These are phyloP conservation scores for Microctenopoma steveboyesi DNA, from an alignment of 2,797 vertebrate genomes.

Conservation along the genomic window DNA sequence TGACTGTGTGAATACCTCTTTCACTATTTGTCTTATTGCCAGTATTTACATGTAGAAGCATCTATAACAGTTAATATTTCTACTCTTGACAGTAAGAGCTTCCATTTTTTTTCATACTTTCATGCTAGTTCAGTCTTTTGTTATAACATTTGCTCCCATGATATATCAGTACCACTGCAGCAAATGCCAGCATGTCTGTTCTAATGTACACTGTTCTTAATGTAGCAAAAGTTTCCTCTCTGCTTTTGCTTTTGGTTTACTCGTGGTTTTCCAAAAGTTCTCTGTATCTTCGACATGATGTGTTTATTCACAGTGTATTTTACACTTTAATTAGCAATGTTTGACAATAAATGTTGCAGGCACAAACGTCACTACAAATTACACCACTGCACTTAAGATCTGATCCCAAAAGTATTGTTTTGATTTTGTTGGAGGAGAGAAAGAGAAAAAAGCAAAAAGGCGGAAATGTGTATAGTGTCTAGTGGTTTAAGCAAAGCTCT, in stretches of 20 bases:
- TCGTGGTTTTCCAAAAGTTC: background rate
- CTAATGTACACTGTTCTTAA: background rate
- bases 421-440: conserved; percentile 37
- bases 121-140: background rate
- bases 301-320: conserved; percentile 4
- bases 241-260: conserved; percentile 13
- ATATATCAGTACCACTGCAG: conserved; percentile 1
- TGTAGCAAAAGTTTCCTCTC: background rate
- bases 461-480: conserved; percentile 64
- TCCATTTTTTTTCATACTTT: background rate
- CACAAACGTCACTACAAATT: conserved; percentile 20
- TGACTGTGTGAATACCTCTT: background rate
- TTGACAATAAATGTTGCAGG: conserved; percentile 8
- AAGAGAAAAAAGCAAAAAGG: conserved; percentile 11
- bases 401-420: conserved; percentile 44
- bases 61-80: background rate
- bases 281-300: conserved; percentile 2
- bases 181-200: no score
- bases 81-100: background rate
- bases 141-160: conserved; percentile 8
- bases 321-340: conserved; percentile 14
- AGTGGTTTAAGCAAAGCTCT: conserved; percentile 69
- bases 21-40: background rate
- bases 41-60: background rate
- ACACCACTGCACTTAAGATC: conserved; percentile 5